Evolutionary conservation across 2,113 vertebrate species (phyloP).

Genomic region (Syngnathus typhle): DNA sequence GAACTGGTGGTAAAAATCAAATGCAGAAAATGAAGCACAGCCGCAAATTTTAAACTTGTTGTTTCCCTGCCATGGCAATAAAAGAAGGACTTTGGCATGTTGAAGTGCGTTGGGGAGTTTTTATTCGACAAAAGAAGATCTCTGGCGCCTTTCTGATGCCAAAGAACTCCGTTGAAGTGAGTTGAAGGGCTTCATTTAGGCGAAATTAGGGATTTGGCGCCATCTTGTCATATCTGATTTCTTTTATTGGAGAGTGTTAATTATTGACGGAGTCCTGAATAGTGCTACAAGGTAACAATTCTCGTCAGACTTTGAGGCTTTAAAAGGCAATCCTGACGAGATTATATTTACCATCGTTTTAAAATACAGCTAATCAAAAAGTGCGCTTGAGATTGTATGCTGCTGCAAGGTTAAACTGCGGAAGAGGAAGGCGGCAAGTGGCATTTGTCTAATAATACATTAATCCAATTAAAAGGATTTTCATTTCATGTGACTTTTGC

Average conservation of each 20-base stretch:
- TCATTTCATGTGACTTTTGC: slow-evolving; percentile 8
- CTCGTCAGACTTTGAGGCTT: background rate
- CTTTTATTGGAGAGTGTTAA: no score
- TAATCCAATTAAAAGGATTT: slow-evolving; percentile 12
- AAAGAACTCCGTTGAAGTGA: background rate
- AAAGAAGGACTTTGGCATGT: background rate
- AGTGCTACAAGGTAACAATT: no score
- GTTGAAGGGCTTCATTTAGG: background rate
- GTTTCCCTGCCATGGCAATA: no score
- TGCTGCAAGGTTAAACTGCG: slow-evolving; percentile 6
- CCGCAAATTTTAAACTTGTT: no score
- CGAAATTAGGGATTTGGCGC: background rate
- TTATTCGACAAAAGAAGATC: background rate
- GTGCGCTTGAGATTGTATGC: background rate
- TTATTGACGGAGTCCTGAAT: no score
- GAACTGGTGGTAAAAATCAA: background rate
- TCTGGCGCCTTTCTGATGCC: background rate
- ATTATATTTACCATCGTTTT: slow-evolving; percentile 2
- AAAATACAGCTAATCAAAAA: background rate
- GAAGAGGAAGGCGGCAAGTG: background rate
- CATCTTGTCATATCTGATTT: background rate
- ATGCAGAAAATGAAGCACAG: background rate
- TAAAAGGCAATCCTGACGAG: background rate
- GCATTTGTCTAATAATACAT: slow-evolving; percentile 14
- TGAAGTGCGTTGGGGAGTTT: background rate